A percentile compares a stretch with the other conserved stretches of the same genome.
These are phyloP conservation scores for Brachyhypopomus occidentalis DNA, from an alignment of 2,113 vertebrate species.

Conservation along the genomic window DNA sequence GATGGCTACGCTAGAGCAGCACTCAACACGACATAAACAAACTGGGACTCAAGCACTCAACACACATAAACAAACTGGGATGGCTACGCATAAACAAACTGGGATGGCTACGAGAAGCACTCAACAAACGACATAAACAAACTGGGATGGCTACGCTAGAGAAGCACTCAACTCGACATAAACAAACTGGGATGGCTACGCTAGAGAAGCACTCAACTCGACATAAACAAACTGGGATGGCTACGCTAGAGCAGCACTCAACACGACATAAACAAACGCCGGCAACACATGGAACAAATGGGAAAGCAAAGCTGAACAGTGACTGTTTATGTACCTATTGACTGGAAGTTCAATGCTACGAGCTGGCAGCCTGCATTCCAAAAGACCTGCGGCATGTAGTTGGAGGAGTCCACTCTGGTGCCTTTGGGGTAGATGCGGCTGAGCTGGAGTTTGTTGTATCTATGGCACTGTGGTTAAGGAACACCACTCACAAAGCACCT, in stretches of 20 bases:
- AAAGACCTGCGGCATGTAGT: conserved; percentile 98
- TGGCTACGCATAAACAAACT: not conserved
- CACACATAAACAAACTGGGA: conserved; percentile 4
- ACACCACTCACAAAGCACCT: not conserved
- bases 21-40: too few species aligned
- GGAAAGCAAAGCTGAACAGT: not conserved
- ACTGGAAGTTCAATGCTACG: conserved; percentile 98
- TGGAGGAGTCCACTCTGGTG: conserved; percentile 95
- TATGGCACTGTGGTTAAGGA: conserved; percentile 78
- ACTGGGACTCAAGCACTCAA: too few species aligned
- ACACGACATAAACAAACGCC: not conserved
- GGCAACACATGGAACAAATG: not conserved
- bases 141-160: not conserved
- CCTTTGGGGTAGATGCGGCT: conserved; percentile 98
- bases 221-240: too few species aligned
- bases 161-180: not conserved
- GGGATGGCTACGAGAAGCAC: not conserved
- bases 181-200: too few species aligned
- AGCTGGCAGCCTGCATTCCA: conserved; percentile 98
- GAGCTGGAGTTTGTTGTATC: conserved; percentile 97
- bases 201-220: too few species aligned
- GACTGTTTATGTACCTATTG: conserved; percentile 79
- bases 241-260: too few species aligned
- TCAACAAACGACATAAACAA: not conserved
- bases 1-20: too few species aligned